phyloP scores from a whole-genome alignment of 92 coral and sea anemone genomes.

The Epizoanthus fatuus region DNA sequence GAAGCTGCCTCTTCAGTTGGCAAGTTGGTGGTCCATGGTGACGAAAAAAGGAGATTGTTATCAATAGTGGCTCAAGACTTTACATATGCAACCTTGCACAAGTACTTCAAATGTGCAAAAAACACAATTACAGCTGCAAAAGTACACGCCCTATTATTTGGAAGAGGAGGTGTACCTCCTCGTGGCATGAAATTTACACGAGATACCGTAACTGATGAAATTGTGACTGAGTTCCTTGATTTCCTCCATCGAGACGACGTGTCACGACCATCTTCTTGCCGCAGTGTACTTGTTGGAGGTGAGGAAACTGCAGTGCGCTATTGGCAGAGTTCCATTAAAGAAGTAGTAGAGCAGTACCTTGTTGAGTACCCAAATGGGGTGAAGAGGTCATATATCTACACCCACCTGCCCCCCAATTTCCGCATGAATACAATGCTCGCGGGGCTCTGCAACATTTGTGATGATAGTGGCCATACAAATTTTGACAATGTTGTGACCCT shows the following conservation, averaged over 20 bases:
- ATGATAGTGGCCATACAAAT: too few relatives aligned
- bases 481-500: too few relatives aligned
- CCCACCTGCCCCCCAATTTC: conserved; percentile 37
- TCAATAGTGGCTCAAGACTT: not conserved
- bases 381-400: conserved; percentile 14
- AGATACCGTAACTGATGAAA: not conserved
- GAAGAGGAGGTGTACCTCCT: conserved; percentile 10
- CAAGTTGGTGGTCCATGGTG: not conserved
- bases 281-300: conserved; percentile 32
- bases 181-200: conserved; percentile 21
- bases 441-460: not conserved
- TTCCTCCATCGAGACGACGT: not conserved
- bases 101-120: not conserved
- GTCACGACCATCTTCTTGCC: conserved; percentile 48
- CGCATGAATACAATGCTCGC: conserved; percentile 43
- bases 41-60: not conserved
- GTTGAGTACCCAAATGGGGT: conserved; percentile 14
- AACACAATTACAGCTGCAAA: not conserved
- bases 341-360: not conserved
- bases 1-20: not conserved
- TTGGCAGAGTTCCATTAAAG: conserved; percentile 6
- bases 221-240: not conserved
- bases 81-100: not conserved
- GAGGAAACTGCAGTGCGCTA: conserved; percentile 48
- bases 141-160: conserved; percentile 8